A percentile compares a stretch with the other conserved stretches of the same genome.
phyloP scores from a whole-genome alignment of 2,888 invertebrate genomes.

The Acanthococcus lagerstroemiae region DNA sequence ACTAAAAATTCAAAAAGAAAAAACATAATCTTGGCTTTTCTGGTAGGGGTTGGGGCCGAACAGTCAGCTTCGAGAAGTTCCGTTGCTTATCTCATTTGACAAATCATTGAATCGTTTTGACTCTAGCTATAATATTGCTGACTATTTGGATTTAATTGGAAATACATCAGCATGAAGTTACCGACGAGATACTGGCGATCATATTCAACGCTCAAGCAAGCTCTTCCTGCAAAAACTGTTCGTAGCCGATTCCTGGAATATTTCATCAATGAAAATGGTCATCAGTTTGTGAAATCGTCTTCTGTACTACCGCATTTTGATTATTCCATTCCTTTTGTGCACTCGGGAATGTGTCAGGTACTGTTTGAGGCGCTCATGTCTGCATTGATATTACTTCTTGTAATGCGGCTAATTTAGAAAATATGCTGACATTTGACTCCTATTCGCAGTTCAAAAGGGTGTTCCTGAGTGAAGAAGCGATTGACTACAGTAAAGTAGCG shows the following conservation, averaged over 20 bases:
- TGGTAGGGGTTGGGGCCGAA: no score
- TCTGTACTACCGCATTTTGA: slow-evolving; percentile 80
- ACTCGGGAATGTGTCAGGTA: slow-evolving; percentile 97
- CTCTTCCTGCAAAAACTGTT: slow-evolving; percentile 45
- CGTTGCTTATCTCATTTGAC: no score
- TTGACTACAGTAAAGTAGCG: slow-evolving; percentile 55
- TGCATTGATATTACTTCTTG: no score
- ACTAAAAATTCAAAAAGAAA: no score
- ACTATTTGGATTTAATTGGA: no score
- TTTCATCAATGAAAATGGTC: slow-evolving; percentile 62
- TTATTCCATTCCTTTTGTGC: slow-evolving; percentile 80
- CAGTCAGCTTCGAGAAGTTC: no score
- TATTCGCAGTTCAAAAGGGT: slow-evolving; percentile 77
- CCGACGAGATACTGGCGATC: not conserved
- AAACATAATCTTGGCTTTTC: no score
- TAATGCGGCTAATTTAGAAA: not conserved
- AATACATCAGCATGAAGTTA: not conserved
- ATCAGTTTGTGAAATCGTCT: slow-evolving; percentile 73
- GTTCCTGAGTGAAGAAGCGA: slow-evolving; percentile 62
- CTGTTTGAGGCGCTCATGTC: no score
- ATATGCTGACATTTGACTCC: not conserved
- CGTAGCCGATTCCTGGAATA: slow-evolving; percentile 71
- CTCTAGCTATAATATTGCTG: no score
- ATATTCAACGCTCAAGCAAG: not conserved
- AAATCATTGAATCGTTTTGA: no score